These are phyloP conservation scores for Phyllotreta striolata DNA, from an alignment of 2,888 invertebrate genomes.

Conservation along the genomic window DNA sequence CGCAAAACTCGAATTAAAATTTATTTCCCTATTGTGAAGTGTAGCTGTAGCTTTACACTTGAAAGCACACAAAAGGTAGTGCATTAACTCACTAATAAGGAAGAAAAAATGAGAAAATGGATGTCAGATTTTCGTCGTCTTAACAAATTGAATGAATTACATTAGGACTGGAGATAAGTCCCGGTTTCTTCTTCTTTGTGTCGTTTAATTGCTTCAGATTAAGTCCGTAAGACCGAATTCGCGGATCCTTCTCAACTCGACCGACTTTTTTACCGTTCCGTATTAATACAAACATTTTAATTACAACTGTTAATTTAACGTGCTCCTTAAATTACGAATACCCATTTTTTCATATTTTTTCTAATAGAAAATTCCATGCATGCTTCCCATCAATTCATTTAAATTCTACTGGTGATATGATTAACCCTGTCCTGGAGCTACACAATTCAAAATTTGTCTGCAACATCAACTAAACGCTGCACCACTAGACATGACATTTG, in stretches of 20 bases:
- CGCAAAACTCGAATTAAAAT: constrained; percentile 25
- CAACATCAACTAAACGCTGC: constrained; percentile 2
- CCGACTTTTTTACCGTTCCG: too few species aligned
- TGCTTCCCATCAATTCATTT: too few species aligned
- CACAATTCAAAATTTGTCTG: constrained; percentile 12
- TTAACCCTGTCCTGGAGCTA: constrained; percentile 14
- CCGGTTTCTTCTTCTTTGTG: constrained; percentile 23
- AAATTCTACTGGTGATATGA: constrained; percentile 5
- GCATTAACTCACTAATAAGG: constrained; percentile 30
- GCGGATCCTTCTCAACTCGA: not conserved
- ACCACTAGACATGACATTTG: constrained; percentile 10
- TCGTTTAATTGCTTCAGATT: constrained; percentile 26
- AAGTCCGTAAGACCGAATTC: constrained; percentile 8
- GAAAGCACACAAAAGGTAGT: constrained; percentile 29
- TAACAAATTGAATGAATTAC: constrained; percentile 30
- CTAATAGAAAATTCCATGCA: too few species aligned
- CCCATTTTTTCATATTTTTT: too few species aligned
- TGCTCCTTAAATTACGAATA: too few species aligned
- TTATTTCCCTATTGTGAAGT: constrained; percentile 25
- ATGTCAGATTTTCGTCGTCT: constrained; percentile 28
- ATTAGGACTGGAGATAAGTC: constrained; percentile 26
- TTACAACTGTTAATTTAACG: too few species aligned
- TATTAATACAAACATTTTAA: too few species aligned
- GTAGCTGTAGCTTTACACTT: constrained; percentile 23
- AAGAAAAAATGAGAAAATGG: constrained; percentile 26